A percentile compares a stretch with the other conserved stretches of the same genome.
phyloP scores from a whole-genome alignment of 2,113 vertebrate genomes.

The Columbina picui region DNA sequence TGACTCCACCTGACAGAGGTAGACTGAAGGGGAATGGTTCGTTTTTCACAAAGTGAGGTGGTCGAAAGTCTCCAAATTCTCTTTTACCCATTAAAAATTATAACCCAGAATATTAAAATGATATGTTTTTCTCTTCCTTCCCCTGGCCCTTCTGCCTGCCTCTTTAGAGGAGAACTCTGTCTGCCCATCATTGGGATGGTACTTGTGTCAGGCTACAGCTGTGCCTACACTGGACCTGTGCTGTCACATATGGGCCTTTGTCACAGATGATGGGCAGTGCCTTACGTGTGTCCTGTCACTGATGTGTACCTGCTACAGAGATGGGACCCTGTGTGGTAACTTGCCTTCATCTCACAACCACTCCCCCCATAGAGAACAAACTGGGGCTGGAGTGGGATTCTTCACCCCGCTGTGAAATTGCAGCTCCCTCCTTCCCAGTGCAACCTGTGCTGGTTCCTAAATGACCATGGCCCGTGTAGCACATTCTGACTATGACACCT shows the following conservation, averaged over 20 bases:
- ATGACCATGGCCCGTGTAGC: background rate
- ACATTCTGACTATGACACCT: background rate
- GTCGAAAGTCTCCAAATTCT: background rate
- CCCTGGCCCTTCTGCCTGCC: background rate
- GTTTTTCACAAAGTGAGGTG: background rate
- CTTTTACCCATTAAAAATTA: background rate
- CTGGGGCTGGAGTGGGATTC: background rate
- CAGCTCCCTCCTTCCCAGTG: background rate
- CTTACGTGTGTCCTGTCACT: background rate
- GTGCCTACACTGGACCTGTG: background rate
- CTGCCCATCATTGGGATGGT: background rate
- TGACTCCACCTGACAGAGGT: background rate
- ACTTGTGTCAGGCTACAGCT: background rate
- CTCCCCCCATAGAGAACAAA: background rate
- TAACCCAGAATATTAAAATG: background rate
- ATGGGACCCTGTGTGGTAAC: background rate
- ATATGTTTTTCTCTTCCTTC: background rate
- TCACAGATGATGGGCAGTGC: background rate
- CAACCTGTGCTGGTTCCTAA: background rate
- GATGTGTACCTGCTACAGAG: fast-evolving
- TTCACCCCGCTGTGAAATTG: background rate
- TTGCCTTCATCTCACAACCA: background rate
- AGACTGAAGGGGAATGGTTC: background rate
- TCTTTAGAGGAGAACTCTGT: background rate
- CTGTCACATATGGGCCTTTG: background rate